Conservation (phyloP, 2,888 invertebrate species). For the Lasioglossum villosulum region DNA sequence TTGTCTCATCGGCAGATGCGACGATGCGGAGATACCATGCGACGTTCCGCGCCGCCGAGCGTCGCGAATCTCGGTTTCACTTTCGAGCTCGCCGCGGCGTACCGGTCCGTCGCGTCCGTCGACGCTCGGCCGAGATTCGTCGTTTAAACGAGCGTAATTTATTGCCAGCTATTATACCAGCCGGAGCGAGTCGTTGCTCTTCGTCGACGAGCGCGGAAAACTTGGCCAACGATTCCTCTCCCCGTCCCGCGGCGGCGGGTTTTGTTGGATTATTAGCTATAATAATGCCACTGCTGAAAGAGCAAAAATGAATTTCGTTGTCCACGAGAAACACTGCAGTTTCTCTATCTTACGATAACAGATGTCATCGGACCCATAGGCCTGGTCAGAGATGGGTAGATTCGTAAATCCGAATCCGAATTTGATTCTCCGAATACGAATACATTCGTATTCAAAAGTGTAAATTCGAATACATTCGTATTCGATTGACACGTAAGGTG, state of each 20-base stretch:
- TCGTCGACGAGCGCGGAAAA: neutral
- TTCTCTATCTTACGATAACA: too few relatives aligned
- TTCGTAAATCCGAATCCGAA: too few relatives aligned
- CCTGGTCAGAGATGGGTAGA: too few relatives aligned
- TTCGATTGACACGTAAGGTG: too few relatives aligned
- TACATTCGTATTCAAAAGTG: too few relatives aligned
- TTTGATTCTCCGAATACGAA: too few relatives aligned
- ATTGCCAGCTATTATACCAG: slow-evolving; percentile 62
- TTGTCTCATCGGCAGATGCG: neutral
- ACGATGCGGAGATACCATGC: neutral
- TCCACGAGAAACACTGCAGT: too few relatives aligned
- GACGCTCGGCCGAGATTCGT: slow-evolving; percentile 13
- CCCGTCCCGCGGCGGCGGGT: neutral
- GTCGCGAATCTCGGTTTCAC: slow-evolving; percentile 3
- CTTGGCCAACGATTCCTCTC: neutral
- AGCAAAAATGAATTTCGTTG: too few relatives aligned
- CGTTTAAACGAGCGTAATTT: slow-evolving; percentile 56
- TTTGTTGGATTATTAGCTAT: too few relatives aligned
- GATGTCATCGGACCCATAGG: too few relatives aligned
- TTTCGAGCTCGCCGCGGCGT: neutral
- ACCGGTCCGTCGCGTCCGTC: neutral
- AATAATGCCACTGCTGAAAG: too few relatives aligned
- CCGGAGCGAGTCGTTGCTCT: slow-evolving; percentile 1
- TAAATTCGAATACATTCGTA: too few relatives aligned
- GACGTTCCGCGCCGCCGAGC: neutral